Evolutionary conservation across 2,113 vertebrate genomes (phyloP), one percentile per base, ranked within the genome.

Genomic region (Pogona vitticeps): DNA sequence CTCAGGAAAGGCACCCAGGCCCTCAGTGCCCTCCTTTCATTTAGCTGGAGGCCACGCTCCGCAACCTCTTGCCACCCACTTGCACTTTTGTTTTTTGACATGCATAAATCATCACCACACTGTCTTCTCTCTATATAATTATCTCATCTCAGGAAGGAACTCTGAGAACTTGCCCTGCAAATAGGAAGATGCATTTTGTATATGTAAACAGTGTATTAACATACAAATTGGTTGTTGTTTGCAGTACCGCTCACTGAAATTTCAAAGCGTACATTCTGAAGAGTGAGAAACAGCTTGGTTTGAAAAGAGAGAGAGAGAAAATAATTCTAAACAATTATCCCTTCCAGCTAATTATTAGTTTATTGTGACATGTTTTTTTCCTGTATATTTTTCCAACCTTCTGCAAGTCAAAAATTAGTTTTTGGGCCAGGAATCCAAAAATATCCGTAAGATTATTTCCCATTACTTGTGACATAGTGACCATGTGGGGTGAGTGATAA

Each of bases 151-250:
- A 20, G n/a, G 40, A 81, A 75, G 40, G 61, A 81, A 75, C 85
- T 81, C 38, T 2, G 78, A 81, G 68, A 80, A 81, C 70, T 70
- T 81, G 70, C 78, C 42, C 40, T 86, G 59, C 71, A 81, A 81
- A 86, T 52, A 73, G 58, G 59, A 81, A 73, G 4, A 81, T 81
- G 65, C 78, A 81, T 86, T 86, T 73, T 81, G 78, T 86, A 52
- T 86, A 75, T 76, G 61, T 81, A 86, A 86, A 86, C 85, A 81
- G 70, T 73, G 65, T 38, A 86, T 86, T 86, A 86, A 86, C 85
- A 86, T 86, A 86, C 85, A 86, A 86, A 86, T 86, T 81, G 78
- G 78, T 86, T 86, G 85, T 81, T 81, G 78, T 81, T 86, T 81
- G 38, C 40, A 33, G 40, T 67, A 56, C 40, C 71, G 46, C 75